Base-by-base conservation (phyloP, 2,797 vertebrate species). In the Sebastes flavidus region DNA sequence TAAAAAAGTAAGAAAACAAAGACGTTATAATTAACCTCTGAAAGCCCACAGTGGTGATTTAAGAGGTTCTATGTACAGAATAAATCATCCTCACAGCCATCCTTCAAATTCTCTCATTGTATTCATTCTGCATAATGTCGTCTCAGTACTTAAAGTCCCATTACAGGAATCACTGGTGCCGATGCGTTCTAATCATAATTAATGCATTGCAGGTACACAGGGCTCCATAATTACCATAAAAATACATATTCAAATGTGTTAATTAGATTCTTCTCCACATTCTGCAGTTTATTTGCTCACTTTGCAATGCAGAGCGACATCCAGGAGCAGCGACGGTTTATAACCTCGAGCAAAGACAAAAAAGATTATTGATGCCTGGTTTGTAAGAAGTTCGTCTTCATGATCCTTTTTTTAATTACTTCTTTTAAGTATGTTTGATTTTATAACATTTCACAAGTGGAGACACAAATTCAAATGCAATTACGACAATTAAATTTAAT, bases 161-260 rank as follows among this genome's bases (percentile, higher is more conserved):
- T 82, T 42, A 80, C 29, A 74, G 54, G 52, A 83, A 10, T 29
- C 63, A 27, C 46, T 29, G 67, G n/a, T 34, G 81, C 61, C n/a
- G 22, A 63, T 70, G 67, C 7, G 8, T n/a, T 30, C 55, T 61
- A 42, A 78, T 80, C 65, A 30, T 2, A 12, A 76, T 69, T 20
- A 36, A 74, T 78, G 62, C 72, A 10, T 16, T 24, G 34, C 78
- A 88, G 75, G 74, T 34, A 63, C 67, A 65, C 16, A 2, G 49
- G 34, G 34, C 42, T 4, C 4, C 54, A n/a, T 20, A 20, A 80
- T 87, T 59, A 82, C 16, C 84, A 84, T 56, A 9, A 4, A 73
- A 46, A 74, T 36, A 38, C 75, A 61, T 24, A 73, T 81, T 84
- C 65, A 76, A 34, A 65, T n/a, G 36, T 20, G 25, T 72, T 52